phyloP scores from a whole-genome alignment of 2,888 invertebrate genomes.

The Baccha elongata region DNA sequence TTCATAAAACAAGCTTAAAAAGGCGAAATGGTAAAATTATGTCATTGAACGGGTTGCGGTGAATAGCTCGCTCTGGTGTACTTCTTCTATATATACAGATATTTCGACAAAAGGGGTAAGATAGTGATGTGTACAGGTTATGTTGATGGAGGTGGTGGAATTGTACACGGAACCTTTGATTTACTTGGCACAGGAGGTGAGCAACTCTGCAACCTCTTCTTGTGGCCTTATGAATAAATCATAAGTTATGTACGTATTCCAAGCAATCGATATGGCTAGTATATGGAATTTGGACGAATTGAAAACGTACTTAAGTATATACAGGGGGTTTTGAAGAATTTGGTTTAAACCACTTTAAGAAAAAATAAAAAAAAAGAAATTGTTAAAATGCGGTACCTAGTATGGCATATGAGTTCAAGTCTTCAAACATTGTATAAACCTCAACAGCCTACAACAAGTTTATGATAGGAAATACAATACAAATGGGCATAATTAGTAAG shows the following conservation, averaged over 20 bases:
- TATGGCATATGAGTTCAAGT: no score
- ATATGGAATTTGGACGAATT: neutral
- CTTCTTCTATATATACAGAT: no score
- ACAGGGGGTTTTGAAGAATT: neutral
- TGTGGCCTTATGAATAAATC: conserved; percentile 60
- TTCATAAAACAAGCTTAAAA: conserved; percentile 44
- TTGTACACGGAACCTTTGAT: conserved; percentile 42
- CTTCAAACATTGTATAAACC: no score
- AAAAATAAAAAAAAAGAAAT: no score
- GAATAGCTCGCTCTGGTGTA: neutral
- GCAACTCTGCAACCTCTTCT: conserved; percentile 8
- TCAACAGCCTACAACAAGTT: no score
- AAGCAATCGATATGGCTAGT: conserved; percentile 33
- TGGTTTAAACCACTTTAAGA: neutral
- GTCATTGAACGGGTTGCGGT: conserved; percentile 38
- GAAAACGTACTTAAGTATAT: no score
- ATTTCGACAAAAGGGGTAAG: conserved; percentile 3
- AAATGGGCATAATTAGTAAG: no score
- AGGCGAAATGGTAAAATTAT: conserved; percentile 55
- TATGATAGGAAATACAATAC: no score
- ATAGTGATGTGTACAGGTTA: conserved; percentile 12
- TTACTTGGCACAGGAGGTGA: conserved; percentile 37
- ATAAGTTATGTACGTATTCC: conserved; percentile 15
- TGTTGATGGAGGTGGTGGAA: conserved; percentile 4
- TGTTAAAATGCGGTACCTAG: no score